phyloP scores from a whole-genome alignment of 2,888 invertebrate species.

The Incurvaria masculella region DNA sequence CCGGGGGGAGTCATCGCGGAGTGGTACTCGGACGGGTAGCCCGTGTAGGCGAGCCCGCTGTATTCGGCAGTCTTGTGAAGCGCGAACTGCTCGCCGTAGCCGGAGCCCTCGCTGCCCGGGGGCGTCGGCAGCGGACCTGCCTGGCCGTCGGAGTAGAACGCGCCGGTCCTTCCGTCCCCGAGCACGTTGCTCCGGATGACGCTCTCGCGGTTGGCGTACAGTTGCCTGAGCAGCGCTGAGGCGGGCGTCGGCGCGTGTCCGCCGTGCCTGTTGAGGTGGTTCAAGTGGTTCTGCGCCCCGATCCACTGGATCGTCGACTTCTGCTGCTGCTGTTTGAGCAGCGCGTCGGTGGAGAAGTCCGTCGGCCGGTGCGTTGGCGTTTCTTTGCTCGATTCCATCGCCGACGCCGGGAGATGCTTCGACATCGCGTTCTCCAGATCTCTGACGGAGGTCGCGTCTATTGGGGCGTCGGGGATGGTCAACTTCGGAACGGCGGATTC shows the following conservation, averaged over 20 bases:
- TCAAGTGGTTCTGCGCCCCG: conserved; percentile 72
- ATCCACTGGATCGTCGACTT: conserved; percentile 90
- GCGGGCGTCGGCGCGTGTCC: conserved; percentile 71
- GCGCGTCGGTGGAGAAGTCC: conserved; percentile 83
- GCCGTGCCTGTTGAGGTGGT: conserved; percentile 58
- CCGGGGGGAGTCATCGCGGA: conserved; percentile 96
- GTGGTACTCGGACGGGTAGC: conserved; percentile 77
- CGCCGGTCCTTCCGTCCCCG: conserved; percentile 46
- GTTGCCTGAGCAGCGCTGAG: conserved; percentile 82
- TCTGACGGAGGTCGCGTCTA: conserved; percentile 70
- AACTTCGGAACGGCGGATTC: conserved; percentile 37
- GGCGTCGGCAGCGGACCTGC: conserved; percentile 82
- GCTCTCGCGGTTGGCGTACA: conserved; percentile 92
- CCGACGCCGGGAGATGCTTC: conserved; percentile 74
- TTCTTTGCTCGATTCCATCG: conserved; percentile 49
- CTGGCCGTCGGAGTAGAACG: conserved; percentile 58
- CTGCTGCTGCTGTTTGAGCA: conserved; percentile 77
- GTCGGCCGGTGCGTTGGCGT: conserved; percentile 71
- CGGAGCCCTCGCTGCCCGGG: conserved; percentile 81
- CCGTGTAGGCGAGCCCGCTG: conserved; percentile 58
- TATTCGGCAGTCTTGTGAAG: conserved; percentile 56
- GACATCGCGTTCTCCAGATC: conserved; percentile 97
- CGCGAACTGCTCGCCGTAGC: conserved; percentile 61
- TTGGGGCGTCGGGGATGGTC: conserved; percentile 36
- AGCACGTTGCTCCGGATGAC: conserved; percentile 86